Conservation (phyloP, 30 jellyfish, hydroid and myxozoan species). For the Haliclystus octoradiatus region DNA sequence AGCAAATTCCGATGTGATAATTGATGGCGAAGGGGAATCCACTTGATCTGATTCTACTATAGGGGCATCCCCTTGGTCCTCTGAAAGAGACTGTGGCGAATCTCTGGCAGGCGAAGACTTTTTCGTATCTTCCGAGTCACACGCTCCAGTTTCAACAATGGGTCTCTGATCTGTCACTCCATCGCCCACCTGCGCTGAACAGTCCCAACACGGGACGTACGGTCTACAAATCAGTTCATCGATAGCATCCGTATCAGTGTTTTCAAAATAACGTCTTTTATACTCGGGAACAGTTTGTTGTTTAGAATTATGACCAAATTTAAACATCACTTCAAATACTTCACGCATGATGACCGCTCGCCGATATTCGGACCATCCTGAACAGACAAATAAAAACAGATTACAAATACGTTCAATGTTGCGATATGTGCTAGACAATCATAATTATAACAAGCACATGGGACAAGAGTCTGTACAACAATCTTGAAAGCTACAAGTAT, state of each 20-base stretch:
- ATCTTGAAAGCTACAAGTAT: too few relatives aligned
- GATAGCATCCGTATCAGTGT: constrained; percentile 37
- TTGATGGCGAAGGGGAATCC: neutral
- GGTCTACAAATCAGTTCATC: too few relatives aligned
- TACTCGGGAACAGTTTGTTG: constrained; percentile 61
- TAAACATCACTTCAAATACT: constrained; percentile 87
- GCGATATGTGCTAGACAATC: too few relatives aligned
- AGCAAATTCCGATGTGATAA: constrained; percentile 44
- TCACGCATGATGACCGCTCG: constrained; percentile 99
- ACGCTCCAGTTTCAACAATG: neutral
- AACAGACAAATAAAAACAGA: neutral
- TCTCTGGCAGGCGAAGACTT: neutral
- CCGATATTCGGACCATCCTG: constrained; percentile 98
- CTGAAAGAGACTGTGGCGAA: too few relatives aligned
- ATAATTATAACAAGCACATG: too few relatives aligned
- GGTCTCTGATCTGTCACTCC: neutral
- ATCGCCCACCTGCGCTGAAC: constrained; percentile 26
- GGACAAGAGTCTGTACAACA: too few relatives aligned
- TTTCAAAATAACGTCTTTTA: constrained; percentile 34
- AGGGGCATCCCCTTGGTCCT: too few relatives aligned
- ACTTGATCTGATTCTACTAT: constrained; percentile 1
- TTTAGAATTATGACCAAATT: constrained; percentile 34
- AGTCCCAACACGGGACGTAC: constrained; percentile 41
- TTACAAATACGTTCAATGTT: neutral
- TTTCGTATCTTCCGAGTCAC: constrained; percentile 1